These are phyloP conservation scores for Dioctria rufipes DNA, from an alignment of 2,888 invertebrate species.

Conservation along the genomic window DNA sequence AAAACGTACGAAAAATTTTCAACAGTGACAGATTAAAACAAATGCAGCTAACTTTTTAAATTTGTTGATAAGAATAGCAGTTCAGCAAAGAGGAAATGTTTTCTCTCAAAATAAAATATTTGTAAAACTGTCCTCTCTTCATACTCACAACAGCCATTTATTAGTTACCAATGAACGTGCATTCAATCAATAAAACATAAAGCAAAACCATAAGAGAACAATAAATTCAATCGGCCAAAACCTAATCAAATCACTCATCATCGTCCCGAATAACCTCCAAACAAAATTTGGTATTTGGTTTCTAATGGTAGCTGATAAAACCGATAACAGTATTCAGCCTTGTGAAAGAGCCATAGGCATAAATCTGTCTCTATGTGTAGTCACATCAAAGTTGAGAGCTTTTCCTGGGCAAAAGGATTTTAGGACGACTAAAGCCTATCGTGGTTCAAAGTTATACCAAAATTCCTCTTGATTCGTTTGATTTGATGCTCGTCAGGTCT, in stretches of 20 bases:
- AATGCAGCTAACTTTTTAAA: not conserved
- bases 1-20: too few species aligned
- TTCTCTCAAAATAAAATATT: too few species aligned
- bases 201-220: not conserved
- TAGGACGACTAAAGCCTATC: not conserved
- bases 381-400: not conserved
- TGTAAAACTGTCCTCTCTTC: too few species aligned
- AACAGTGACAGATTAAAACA: not conserved
- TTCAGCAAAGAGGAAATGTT: not conserved
- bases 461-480: too few species aligned
- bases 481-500: too few species aligned
- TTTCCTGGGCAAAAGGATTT: not conserved
- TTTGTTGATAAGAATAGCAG: not conserved
- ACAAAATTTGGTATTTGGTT: not conserved
- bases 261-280: not conserved
- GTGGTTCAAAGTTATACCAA: not conserved
- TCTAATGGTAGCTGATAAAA: conserved; percentile 16
- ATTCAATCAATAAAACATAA: conserved; percentile 29
- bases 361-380: too few species aligned
- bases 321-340: not conserved
- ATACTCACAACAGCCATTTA: not conserved
- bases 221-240: conserved; percentile 26
- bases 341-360: not conserved
- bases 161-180: conserved; percentile 22
- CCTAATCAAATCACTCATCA: conserved; percentile 35